Base-by-base conservation (phyloP, 2,113 vertebrate genomes). In the Burhinus oedicnemus region DNA sequence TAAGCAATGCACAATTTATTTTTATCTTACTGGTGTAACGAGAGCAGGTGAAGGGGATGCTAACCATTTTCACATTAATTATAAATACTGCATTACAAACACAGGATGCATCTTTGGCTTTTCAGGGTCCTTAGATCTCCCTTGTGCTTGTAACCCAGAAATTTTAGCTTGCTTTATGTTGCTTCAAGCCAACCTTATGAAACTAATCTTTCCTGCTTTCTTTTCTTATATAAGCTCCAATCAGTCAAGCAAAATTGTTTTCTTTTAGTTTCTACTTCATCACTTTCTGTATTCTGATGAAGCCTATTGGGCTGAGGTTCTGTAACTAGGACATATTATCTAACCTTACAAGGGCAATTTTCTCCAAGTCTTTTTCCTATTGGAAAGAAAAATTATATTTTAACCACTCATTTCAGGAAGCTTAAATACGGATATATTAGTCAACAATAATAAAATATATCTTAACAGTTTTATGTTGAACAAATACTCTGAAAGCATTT, bases 231-330 rank as follows among this genome's bases (percentile, higher is more conserved):
- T 27, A 72, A 25, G 27, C 17, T 87, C 57, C 44, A 92, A 89
- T 95, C 57, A 76, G 49, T 94, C 91, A 95, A 72, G 65, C 4
- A 82, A 93, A 97, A 95, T 62, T 45, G 52, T 94, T 92, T 92
- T 60, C 51, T 80, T 93, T 81, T 68, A 60, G 47, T 91, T 95
- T 89, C 36, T 60, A 68, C 38, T 91, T 89, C 44, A n/a, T 68
- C 65, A 79, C 52, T 91, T 89, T 60, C n/a, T 61, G 8, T 79
- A 69, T 84, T 83, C 52, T 68, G 38, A 74, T 89, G 60, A 74
- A 86, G 38, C 32, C 55, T 65, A n/a, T 26, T 72, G 4, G 52
- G 19, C 11, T 44, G 52, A 32, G 21, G 14, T 68, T 78, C 60
- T 47, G 6, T 25, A 77, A 55, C 29, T 14, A 85, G 79, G 12